Percentiles rank a stretch among this genome's conserved stretches.
Evolutionary conservation across 2,888 invertebrate species (phyloP).

Genomic region (Sturmia bella): DNA sequence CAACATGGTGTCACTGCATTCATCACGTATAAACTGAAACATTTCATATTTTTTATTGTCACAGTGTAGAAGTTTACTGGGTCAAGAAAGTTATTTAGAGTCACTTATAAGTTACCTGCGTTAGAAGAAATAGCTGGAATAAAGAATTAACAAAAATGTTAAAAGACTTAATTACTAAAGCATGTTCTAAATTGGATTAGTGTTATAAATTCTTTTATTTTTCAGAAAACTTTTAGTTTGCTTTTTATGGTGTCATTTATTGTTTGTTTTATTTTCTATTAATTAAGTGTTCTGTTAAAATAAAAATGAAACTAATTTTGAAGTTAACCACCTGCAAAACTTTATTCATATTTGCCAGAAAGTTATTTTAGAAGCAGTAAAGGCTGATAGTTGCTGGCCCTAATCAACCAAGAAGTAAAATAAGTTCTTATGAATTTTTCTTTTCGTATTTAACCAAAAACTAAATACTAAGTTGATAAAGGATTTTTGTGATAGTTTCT

Average conservation of each 20-base stretch:
- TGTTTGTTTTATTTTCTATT: not conserved
- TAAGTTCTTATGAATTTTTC: no score
- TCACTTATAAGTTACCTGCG: not conserved
- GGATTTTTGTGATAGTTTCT: no score
- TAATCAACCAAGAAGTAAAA: no score
- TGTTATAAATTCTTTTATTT: not conserved
- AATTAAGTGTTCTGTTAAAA: not conserved
- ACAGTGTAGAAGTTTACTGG: slow-evolving; percentile 48
- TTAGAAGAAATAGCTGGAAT: not conserved
- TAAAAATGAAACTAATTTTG: no score
- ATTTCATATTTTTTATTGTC: slow-evolving; percentile 18
- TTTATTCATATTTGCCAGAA: no score
- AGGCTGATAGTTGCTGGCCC: no score
- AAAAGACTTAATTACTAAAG: slow-evolving; percentile 19
- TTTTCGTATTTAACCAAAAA: no score
- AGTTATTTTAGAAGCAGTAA: no score
- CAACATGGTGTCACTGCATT: slow-evolving; percentile 26
- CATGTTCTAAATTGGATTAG: not conserved
- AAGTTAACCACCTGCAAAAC: no score
- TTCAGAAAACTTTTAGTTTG: not conserved
- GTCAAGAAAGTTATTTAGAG: slow-evolving; percentile 40
- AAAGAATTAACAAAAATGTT: slow-evolving; percentile 8
- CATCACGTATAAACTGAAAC: not conserved
- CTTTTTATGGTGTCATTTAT: not conserved
- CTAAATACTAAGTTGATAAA: no score